phyloP scores from a whole-genome alignment of 2,797 vertebrate species.

The Pangasius sanitwongsei region DNA sequence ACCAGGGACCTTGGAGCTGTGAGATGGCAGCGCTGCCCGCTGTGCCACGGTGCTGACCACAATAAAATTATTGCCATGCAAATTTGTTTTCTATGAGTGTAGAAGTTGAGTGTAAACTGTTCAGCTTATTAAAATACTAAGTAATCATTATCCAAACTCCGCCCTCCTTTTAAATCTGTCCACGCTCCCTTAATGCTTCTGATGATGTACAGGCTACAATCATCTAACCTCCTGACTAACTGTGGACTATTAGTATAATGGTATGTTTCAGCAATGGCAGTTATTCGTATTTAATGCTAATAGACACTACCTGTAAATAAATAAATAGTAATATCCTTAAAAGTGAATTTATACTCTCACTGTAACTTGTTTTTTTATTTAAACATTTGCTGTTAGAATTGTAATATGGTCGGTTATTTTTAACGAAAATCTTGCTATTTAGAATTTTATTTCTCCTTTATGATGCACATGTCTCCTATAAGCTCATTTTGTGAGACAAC shows the following conservation, averaged over 20 bases:
- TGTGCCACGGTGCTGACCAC: background rate
- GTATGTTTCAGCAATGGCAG: background rate
- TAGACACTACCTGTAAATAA: background rate
- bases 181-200: background rate
- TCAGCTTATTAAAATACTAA: background rate
- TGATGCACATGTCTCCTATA: background rate
- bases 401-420: background rate
- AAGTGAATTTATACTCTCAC: background rate
- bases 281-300: background rate
- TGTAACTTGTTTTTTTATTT: background rate
- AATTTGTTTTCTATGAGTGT: background rate
- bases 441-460: background rate
- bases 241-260: conserved; percentile 1
- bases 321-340: background rate
- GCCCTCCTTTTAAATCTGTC: conserved; percentile 24
- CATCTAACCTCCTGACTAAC: background rate
- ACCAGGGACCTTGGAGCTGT: background rate
- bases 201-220: conserved; percentile 4
- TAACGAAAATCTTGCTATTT: background rate
- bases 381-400: background rate
- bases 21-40: background rate
- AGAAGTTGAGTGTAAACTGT: background rate
- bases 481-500: background rate
- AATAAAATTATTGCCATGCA: background rate
- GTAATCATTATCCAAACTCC: conserved; percentile 25